A percentile compares a stretch with the other conserved stretches of the same genome.
phyloP scores from a whole-genome alignment of 1,140 invertebrate genomes.

The Saccostrea glomerata region DNA sequence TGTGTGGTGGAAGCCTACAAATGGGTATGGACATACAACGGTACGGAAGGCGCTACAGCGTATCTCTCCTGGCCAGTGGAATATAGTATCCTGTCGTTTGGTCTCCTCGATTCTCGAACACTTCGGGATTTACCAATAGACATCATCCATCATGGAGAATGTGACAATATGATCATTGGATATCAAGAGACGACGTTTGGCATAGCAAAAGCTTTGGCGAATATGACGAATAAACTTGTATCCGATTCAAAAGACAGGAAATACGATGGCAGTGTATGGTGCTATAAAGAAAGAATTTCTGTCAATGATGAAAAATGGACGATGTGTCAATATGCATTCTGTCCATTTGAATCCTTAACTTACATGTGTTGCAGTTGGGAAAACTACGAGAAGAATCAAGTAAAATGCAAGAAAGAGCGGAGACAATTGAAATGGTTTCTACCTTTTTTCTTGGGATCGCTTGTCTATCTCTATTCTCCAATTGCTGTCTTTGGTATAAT shows the following conservation, averaged over 20 bases:
- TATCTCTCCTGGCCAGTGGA: background rate
- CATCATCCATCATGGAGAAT: background rate
- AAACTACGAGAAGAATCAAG: background rate
- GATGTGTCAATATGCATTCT: slow-evolving; percentile 43
- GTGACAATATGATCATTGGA: slow-evolving; percentile 9
- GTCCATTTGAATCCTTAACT: slow-evolving; percentile 48
- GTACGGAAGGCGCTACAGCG: background rate
- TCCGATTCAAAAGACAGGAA: background rate
- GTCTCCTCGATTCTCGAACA: background rate
- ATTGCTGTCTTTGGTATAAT: slow-evolving; percentile 1
- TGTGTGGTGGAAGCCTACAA: background rate
- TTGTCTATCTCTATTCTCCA: background rate
- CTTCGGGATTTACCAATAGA: background rate
- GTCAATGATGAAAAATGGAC: background rate
- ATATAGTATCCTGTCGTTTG: background rate
- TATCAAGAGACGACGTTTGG: background rate
- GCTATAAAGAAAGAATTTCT: slow-evolving; percentile 51
- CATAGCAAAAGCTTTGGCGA: background rate
- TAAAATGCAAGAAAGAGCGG: background rate
- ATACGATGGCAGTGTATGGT: slow-evolving; percentile 51
- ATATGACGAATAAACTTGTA: background rate
- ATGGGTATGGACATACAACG: slow-evolving; percentile 9
- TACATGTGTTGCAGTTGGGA: slow-evolving; percentile 44
- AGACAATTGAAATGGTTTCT: slow-evolving; percentile 39
- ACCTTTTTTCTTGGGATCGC: slow-evolving; percentile 46